Base-by-base conservation (phyloP, 2,797 vertebrate genomes). In the Aeoliscus strigatus region DNA sequence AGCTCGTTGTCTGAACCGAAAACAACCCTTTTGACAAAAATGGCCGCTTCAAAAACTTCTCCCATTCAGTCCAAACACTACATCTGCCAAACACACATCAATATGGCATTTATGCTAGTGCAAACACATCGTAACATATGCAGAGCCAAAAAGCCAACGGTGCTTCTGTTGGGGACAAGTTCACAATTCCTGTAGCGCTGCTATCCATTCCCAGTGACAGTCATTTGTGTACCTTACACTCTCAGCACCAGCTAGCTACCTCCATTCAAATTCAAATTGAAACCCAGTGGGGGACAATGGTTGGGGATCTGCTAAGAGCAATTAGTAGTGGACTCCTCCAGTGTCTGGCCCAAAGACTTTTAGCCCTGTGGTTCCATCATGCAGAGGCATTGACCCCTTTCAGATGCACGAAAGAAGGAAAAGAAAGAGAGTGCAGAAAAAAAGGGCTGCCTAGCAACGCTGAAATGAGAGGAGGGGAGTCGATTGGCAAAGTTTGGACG, bases 211-310 rank as follows among this genome's bases (percentile, higher is more conserved):
- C 79, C 60, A 52, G 65, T 85, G 84, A 87, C 79, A 81, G 79
- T 83, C 70, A 85, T 84, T 86, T 87, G 81, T 86, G 81, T 86
- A 83, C 82, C 77, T 84, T 82, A 86, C 83, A 86, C 80, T 86
- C 85, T 78, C 65, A 78, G 71, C 67, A 78, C 75, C 77, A 83
- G 85, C 73, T 70, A 80, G 75, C 80, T 64, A 46, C 61, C 64
- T 59, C 77, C 55, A 84, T 86, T 89, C 80, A 88, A 79, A 87
- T 88, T 89, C 77, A 87, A 88, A 87, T 88, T 60, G 36, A 63
- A 78, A 78, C 60, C 57, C 67, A 75, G 70, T 29, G 52, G 66
- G 58, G 70, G 60, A 84, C 69, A 78, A 79, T 79, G 44, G 66
- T 48, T 23, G 36, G 62, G 59, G 64, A 78, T 81, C 82, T 71